These are phyloP conservation scores for Oscheius sp. DNA, from an alignment of 2,888 invertebrate genomes.

Conservation along the genomic window DNA sequence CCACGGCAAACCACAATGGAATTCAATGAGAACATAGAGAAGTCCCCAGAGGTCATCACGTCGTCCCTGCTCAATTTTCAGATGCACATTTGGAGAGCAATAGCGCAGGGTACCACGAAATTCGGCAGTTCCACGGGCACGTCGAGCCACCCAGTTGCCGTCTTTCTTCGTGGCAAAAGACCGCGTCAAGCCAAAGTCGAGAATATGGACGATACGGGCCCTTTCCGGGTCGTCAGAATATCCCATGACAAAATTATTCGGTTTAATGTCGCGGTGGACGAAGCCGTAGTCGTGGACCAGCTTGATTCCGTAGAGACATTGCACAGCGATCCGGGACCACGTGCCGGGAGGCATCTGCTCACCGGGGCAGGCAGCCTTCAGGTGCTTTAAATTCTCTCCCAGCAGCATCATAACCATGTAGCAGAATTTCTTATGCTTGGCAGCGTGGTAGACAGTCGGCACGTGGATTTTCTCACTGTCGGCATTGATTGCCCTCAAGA, in stretches of 20 bases:
- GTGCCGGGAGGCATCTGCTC: slow-evolving; percentile 2
- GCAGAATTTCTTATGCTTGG: slow-evolving; percentile 56
- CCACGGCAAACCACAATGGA: slow-evolving; percentile 78
- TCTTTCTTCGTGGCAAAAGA: slow-evolving; percentile 38
- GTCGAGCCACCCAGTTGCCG: slow-evolving; percentile 48
- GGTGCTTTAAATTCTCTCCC: slow-evolving; percentile 54
- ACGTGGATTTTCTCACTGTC: slow-evolving; percentile 52
- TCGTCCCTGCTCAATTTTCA: slow-evolving; percentile 57
- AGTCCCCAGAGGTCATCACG: slow-evolving; percentile 41
- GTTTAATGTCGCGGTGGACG: slow-evolving; percentile 51
- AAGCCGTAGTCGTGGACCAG: slow-evolving; percentile 59
- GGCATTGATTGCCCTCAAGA: slow-evolving; percentile 5
- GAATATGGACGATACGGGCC: slow-evolving; percentile 55
- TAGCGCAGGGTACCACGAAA: slow-evolving; percentile 70
- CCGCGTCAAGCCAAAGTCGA: slow-evolving; percentile 61
- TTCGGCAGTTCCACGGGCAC: slow-evolving; percentile 61
- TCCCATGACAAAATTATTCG: slow-evolving; percentile 64
- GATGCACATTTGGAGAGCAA: slow-evolving; percentile 62
- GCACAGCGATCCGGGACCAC: slow-evolving; percentile 21
- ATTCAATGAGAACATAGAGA: slow-evolving; percentile 58
- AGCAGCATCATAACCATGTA: slow-evolving; percentile 65
- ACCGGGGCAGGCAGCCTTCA: slow-evolving; percentile 21
- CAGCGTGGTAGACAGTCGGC: slow-evolving; percentile 56
- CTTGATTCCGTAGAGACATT: slow-evolving; percentile 43
- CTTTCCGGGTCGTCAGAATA: slow-evolving; percentile 49